A percentile compares a stretch with the other conserved stretches of the same genome.
Conservation (phyloP, 2,888 invertebrate species). For the Hirtodrosophila alboralis region DNA sequence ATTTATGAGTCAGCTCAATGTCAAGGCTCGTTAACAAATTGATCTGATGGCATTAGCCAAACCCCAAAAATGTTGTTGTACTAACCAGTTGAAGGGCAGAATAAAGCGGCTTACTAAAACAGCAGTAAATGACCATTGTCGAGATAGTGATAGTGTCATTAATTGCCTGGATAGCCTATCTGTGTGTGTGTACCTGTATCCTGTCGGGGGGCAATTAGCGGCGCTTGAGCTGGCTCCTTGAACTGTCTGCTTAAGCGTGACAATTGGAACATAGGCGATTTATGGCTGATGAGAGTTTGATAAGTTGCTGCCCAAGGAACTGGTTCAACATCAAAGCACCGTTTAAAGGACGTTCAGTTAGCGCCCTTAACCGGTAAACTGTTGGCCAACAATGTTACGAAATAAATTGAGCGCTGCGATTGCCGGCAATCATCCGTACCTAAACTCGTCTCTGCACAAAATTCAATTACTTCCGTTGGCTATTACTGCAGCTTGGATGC, state of each 20-base stretch:
- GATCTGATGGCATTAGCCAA: conserved; percentile 25
- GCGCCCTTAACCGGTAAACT: conserved; percentile 29
- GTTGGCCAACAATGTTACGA: conserved; percentile 52
- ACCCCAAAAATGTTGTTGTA: conserved; percentile 16
- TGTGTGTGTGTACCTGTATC: conserved; percentile 4
- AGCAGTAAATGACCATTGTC: conserved; percentile 18
- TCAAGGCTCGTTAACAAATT: conserved; percentile 55
- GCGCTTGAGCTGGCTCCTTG: conserved; percentile 38
- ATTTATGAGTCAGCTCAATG: conserved; percentile 48
- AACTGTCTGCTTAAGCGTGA: conserved; percentile 40
- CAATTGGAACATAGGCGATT: conserved; percentile 57
- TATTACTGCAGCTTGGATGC: conserved; percentile 56
- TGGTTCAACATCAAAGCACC: conserved; percentile 25
- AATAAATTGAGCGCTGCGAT: conserved; percentile 69
- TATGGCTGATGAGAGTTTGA: conserved; percentile 47
- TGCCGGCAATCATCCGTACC: conserved; percentile 66
- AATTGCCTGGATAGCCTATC: conserved; percentile 29
- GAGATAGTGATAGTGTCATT: conserved; percentile 42
- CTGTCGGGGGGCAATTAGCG: conserved; percentile 58
- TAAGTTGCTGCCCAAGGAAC: conserved; percentile 23
- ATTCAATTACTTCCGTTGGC: conserved; percentile 79
- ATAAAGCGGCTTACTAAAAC: conserved; percentile 8
- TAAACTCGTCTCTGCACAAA: conserved; percentile 68
- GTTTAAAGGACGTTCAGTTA: conserved; percentile 27
- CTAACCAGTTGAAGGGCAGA: conserved; percentile 13